phyloP scores from a whole-genome alignment of 2,113 vertebrate genomes.

The Mirza zaza region DNA sequence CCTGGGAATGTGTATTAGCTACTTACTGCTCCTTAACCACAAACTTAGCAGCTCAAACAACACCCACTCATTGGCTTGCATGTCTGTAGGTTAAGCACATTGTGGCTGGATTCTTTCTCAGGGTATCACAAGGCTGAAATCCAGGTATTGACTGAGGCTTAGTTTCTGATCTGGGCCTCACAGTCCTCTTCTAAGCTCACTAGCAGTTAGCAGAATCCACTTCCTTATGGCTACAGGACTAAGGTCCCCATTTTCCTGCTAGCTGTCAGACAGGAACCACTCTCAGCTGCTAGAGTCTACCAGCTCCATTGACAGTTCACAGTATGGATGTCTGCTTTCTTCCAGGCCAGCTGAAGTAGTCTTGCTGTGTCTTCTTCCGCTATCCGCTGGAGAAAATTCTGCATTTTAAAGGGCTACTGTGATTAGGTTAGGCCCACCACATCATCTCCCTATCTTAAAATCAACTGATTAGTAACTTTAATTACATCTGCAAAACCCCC shows the following conservation, averaged over 20 bases:
- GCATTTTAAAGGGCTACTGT: not conserved
- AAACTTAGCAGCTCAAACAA: not conserved
- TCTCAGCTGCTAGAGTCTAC: not conserved
- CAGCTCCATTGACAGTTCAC: not conserved
- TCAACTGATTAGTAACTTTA: not conserved
- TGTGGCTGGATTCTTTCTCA: not conserved
- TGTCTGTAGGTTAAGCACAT: not conserved
- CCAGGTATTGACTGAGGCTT: not conserved
- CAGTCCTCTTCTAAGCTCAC: not conserved
- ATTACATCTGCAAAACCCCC: not conserved
- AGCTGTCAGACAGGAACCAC: not conserved
- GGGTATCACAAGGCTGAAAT: not conserved
- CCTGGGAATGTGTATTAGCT: fast-evolving
- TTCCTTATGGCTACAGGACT: not conserved
- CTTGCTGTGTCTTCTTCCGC: not conserved
- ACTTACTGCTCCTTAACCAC: not conserved
- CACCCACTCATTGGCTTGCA: not conserved
- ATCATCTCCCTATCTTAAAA: not conserved
- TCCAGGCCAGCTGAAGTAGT: not conserved
- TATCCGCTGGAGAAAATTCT: not conserved
- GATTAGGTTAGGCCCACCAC: not conserved
- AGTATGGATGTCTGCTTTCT: not conserved
- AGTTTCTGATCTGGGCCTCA: not conserved
- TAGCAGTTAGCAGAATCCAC: not conserved
- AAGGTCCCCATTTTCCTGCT: not conserved